phyloP scores from a whole-genome alignment of 2,113 vertebrate genomes.

The Arenaria interpres region DNA sequence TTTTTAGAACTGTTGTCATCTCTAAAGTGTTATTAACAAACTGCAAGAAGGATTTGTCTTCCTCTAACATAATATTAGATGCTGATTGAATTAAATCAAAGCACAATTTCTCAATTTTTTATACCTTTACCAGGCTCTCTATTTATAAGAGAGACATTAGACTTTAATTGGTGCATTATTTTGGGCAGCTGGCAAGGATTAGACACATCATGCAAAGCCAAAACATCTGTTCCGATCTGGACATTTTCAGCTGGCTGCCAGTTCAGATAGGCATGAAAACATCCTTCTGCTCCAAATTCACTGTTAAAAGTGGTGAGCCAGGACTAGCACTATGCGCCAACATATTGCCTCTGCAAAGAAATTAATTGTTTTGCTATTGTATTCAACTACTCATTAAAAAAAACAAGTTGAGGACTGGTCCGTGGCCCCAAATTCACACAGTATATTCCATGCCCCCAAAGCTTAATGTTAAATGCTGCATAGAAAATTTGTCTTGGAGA shows the following conservation, averaged over 20 bases:
- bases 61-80: neutral
- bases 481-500: neutral
- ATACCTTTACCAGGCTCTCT: neutral
- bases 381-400: neutral
- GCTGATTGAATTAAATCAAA: neutral
- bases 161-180: neutral
- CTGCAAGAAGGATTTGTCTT: neutral
- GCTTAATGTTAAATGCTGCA: neutral
- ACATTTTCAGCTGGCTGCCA: neutral
- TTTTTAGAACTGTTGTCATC: neutral
- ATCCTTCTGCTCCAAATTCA: neutral
- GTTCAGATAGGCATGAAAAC: neutral
- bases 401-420: neutral
- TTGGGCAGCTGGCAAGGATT: neutral
- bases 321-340: neutral
- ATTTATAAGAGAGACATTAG: neutral
- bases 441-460: neutral
- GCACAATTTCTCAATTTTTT: neutral
- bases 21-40: neutral
- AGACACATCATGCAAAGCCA: neutral
- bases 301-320: neutral
- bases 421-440: neutral
- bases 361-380: neutral
- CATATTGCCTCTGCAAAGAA: neutral
- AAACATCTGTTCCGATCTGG: conserved; percentile 18